Percentiles rank a stretch among this genome's conserved stretches.
phyloP scores from a whole-genome alignment of 1,140 invertebrate species.

The Cyphomyrmex costatus region DNA sequence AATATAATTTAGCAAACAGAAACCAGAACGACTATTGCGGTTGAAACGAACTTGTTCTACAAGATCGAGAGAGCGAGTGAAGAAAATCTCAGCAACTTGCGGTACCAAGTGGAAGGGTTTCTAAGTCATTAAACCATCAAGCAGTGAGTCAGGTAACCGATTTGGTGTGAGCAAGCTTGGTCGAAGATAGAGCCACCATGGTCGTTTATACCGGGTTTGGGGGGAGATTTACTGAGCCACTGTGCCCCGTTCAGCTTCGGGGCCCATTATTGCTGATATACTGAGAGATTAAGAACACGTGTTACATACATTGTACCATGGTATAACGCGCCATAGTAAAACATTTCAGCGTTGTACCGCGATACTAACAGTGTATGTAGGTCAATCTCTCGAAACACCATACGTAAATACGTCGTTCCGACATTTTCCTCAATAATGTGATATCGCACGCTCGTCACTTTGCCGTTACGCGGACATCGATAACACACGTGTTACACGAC shows the following conservation, averaged over 20 bases:
- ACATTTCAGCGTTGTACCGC: constrained; percentile 68
- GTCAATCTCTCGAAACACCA: constrained; percentile 74
- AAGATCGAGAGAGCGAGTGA: constrained; percentile 35
- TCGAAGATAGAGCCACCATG: constrained; percentile 59
- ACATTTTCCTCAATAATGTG: constrained; percentile 67
- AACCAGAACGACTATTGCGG: not conserved
- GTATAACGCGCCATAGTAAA: constrained; percentile 77
- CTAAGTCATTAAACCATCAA: constrained; percentile 71
- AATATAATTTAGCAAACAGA: constrained; percentile 20
- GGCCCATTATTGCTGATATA: constrained; percentile 82
- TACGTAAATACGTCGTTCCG: constrained; percentile 73
- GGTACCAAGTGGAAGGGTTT: constrained; percentile 35
- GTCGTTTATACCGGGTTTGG: constrained; percentile 73
- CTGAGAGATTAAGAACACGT: constrained; percentile 84
- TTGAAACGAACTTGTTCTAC: constrained; percentile 33
- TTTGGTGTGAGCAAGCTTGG: constrained; percentile 57
- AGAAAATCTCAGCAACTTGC: constrained; percentile 50
- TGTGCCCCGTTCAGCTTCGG: constrained; percentile 66
- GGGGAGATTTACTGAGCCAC: constrained; percentile 66
- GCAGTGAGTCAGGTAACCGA: constrained; percentile 54
- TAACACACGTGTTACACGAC: not conserved
- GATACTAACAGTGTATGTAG: constrained; percentile 71
- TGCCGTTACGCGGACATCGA: not conserved
- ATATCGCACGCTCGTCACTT: constrained; percentile 1
- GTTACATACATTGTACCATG: constrained; percentile 81